Percentiles rank a stretch among this genome's conserved stretches.
phyloP scores from a whole-genome alignment of 2,797 vertebrate genomes.

The Cirrhinus molitorella region DNA sequence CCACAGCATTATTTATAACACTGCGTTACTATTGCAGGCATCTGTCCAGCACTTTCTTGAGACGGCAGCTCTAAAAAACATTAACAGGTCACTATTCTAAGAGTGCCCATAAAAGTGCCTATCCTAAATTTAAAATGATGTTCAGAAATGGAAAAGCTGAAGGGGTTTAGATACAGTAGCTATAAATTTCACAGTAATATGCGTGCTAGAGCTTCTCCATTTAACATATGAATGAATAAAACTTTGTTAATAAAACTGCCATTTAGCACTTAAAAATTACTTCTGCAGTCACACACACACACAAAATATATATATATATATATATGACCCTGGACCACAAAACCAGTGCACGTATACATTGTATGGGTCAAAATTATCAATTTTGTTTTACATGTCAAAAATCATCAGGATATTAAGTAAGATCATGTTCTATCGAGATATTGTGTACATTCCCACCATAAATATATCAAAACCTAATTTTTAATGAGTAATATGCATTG shows the following conservation, averaged over 20 bases:
- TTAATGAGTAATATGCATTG: no score
- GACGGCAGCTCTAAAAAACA: constrained; percentile 12
- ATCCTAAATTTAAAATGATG: constrained; percentile 32
- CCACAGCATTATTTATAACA: constrained; percentile 18
- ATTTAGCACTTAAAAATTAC: neutral
- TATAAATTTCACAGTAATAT: neutral
- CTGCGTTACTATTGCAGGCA: constrained; percentile 12
- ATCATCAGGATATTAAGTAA: no score
- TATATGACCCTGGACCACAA: no score
- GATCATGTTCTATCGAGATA: no score
- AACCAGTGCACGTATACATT: no score
- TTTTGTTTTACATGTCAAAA: no score
- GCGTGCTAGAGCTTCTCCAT: neutral
- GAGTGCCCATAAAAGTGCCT: constrained; percentile 30
- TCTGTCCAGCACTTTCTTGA: neutral
- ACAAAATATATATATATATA: no score
- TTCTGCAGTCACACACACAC: no score
- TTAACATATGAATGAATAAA: neutral
- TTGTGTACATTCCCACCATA: no score
- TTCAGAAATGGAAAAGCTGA: constrained; percentile 23
- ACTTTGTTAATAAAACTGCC: neutral
- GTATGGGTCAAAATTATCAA: no score
- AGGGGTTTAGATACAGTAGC: constrained; percentile 19
- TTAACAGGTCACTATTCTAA: neutral
- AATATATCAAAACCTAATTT: no score